Base-by-base conservation (phyloP, 2,888 invertebrate genomes). In the Conistra vaccinii region DNA sequence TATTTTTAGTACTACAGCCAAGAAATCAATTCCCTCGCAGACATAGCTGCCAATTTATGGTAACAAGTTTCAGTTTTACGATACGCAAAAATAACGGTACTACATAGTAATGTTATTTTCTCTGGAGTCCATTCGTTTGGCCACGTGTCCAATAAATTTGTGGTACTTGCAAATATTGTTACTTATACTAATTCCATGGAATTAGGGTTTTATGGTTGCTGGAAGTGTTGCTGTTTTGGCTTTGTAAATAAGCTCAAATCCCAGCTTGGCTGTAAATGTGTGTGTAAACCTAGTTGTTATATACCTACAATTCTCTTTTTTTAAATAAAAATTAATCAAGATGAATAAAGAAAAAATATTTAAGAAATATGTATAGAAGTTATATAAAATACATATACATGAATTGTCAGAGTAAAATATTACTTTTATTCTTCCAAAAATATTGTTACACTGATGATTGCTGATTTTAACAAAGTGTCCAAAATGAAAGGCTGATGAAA, bases 11-110 rank as follows among this genome's bases (percentile, higher is more conserved):
- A 76, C 84, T 81, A 77, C 72, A 83, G 78, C 72, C 66, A 79
- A 79, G 85, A 90, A 92, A 91, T 92, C 91, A 90, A 92, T 91
- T 92, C 88, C 84, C 85, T 85, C 74, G 75, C 84, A 87, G 88
- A 90, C 91, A 87, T 86, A 85, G 81, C 82, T 84, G 83, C 84
- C 90, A 90, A 92, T 93, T 92, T 93, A 92, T 91, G 90, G 90
- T 92, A 91, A 92, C 91, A 90, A 91, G 90, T 89, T 91, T 90
- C 86, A 89, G 89, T 89, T 93, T 93, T 91, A 92, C 90, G 91
- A 90, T 90, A 88, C 80, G 84, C 79, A 84, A 90, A 89, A 89
- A 88, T 88, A 89, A 86, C 81, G 76, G 71, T n/a, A 42, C 39
- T 26, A 55, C 10, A 48, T 32, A 57, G 55, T 81, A 75, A 86